phyloP scores from a whole-genome alignment of 2,113 vertebrate genomes.

The Odontesthes bonariensis region DNA sequence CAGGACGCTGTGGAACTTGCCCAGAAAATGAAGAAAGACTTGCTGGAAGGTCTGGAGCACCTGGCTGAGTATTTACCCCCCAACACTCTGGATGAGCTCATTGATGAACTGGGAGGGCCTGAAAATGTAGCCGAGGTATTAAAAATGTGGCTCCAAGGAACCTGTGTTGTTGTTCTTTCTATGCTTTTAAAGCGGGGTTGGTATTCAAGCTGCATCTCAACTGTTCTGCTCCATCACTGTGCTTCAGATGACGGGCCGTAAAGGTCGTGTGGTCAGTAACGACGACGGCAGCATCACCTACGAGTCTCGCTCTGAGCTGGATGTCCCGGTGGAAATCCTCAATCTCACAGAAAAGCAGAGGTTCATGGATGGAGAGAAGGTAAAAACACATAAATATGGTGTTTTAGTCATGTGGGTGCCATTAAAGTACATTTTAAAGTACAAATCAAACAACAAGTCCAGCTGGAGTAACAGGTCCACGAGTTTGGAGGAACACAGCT shows the following conservation, averaged over 20 bases:
- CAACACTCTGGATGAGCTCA: constrained; percentile 97
- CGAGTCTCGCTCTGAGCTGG: constrained; percentile 94
- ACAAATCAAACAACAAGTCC: too few relatives aligned
- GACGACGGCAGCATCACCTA: constrained; percentile 98
- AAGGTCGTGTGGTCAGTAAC: constrained; percentile 96
- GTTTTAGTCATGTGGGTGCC: too few relatives aligned
- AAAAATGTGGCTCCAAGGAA: too few relatives aligned
- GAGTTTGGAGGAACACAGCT: too few relatives aligned
- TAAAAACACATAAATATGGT: constrained; percentile 50
- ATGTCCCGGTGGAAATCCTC: constrained; percentile 97
- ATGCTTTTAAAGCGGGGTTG: not conserved
- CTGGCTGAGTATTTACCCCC: constrained; percentile 93
- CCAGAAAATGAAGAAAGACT: constrained; percentile 94
- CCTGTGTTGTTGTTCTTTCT: not conserved
- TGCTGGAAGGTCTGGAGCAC: constrained; percentile 92
- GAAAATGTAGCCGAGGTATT: constrained; percentile 97
- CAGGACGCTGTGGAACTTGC: constrained; percentile 96
- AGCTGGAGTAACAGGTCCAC: too few relatives aligned
- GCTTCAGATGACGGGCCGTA: constrained; percentile 95
- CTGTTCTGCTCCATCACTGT: not conserved
- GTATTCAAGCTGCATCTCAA: not conserved
- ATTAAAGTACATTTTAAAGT: too few relatives aligned
- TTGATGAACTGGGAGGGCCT: constrained; percentile 96
- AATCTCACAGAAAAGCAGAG: constrained; percentile 98
- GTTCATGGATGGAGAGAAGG: constrained; percentile 99